These are phyloP conservation scores for Yponomeuta evonymella DNA, from an alignment of 2,888 invertebrate species.

Conservation along the genomic window DNA sequence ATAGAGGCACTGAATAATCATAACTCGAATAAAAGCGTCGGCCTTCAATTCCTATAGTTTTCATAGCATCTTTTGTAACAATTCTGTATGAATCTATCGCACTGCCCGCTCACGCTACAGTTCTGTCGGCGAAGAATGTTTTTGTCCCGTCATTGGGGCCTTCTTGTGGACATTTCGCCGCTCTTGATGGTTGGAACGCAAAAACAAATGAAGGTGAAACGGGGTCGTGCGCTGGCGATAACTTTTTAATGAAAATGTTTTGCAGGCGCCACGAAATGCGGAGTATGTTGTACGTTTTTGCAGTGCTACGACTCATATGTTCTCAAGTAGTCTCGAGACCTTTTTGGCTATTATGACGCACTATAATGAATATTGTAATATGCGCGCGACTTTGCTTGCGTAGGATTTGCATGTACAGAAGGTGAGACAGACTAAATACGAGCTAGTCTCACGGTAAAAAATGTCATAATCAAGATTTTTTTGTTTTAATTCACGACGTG, in stretches of 20 bases:
- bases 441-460: no score
- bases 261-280: background rate
- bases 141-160: constrained; percentile 34
- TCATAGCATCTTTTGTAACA: no score
- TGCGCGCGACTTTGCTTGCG: no score
- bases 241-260: constrained; percentile 4
- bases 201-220: constrained; percentile 40
- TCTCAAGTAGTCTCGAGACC: background rate
- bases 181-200: constrained; percentile 9
- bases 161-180: constrained; percentile 12
- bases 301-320: background rate
- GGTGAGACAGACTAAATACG: no score
- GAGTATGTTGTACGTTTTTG: background rate
- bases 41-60: no score
- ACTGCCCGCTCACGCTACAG: background rate
- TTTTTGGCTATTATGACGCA: background rate
- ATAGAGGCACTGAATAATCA: no score
- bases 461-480: no score
- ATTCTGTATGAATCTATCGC: background rate
- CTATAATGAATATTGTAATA: background rate
- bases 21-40: no score
- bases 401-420: no score
- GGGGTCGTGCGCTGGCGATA: constrained; percentile 1
- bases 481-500: no score
- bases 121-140: constrained; percentile 28